Evolutionary conservation across 1,140 invertebrate species (phyloP), one percentile per base, ranked within the genome.

Genomic region (Bombus confusus): DNA sequence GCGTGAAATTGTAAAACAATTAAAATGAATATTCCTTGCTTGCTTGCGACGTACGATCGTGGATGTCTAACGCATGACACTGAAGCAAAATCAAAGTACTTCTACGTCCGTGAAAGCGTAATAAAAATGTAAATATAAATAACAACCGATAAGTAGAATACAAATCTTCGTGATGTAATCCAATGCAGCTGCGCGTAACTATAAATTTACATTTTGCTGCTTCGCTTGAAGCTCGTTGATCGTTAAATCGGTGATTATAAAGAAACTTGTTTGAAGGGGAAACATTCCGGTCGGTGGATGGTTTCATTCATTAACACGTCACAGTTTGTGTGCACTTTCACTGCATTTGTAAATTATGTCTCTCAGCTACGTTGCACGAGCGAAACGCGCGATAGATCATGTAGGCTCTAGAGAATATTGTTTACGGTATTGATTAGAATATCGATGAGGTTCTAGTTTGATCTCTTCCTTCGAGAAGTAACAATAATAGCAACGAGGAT

Each of bases 271-370:
- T 3, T 22, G 52, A 80, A 39, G 28, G 59, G 59, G 34, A 64
- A 66, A 28, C 66, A 79, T 80, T 83, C 39, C 79, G 28, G 34
- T 66, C 37, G 41, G 28, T 39, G 15, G 79, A 80, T 62, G 80
- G 74, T 68, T 87, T 85, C 87, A 69, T 89, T 88, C 71, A 86
- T 88, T 88, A 87, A 74, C 86, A 69, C 73, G 68, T 59, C n/a
- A 34, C 18, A 37, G n/a, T 75, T 74, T 71, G 77, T 41, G 37
- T 59, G 59, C 43, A 88, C 88, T 88, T 89, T 89, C 87, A 86
- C 87, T 79, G 41, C n/a, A 28, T 64, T 78, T 75, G 83, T 79
- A 73, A 75, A 80, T 82, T 86, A 86, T 80, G 71, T 66, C 86
- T 73, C 59, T 59, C 77, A 73, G 69, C 64, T 66, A 47, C 43